phyloP scores from a whole-genome alignment of 2,797 vertebrate species.

The Chaunax sp. region DNA sequence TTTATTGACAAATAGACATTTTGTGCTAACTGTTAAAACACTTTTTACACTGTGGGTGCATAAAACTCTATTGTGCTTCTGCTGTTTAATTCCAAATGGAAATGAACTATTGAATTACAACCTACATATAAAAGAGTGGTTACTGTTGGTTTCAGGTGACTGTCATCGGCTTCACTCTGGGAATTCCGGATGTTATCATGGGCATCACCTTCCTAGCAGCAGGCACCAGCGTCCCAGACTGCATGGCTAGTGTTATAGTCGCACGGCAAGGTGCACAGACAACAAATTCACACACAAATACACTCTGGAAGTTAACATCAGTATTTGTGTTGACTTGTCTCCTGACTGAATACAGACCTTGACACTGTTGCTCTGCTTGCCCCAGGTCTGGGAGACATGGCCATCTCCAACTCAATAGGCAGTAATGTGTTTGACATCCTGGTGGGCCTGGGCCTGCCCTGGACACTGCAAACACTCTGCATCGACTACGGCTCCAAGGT shows the following conservation, averaged over 20 bases:
- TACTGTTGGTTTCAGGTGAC: constrained; percentile 86
- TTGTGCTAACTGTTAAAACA: no score
- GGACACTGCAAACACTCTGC: constrained; percentile 92
- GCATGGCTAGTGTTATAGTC: constrained; percentile 97
- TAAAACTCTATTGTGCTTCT: no score
- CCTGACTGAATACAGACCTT: constrained; percentile 29
- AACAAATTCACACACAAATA: constrained; percentile 61
- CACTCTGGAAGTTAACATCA: not conserved
- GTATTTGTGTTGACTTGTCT: constrained; percentile 5
- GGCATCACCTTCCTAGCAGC: constrained; percentile 96
- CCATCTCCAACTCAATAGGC: constrained; percentile 96
- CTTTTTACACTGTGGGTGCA: no score
- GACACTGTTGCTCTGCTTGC: constrained; percentile 50
- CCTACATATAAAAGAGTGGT: no score
- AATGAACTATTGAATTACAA: no score
- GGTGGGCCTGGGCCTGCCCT: constrained; percentile 93
- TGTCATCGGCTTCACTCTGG: constrained; percentile 93
- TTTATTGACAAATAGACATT: not conserved
- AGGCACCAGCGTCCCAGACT: constrained; percentile 95
- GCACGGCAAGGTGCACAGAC: constrained; percentile 90
- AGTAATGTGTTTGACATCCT: constrained; percentile 98
- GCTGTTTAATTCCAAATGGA: not conserved
- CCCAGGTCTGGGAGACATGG: constrained; percentile 96
- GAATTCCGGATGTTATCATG: constrained; percentile 97
- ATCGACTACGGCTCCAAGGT: constrained; percentile 94